These are phyloP conservation scores for Melanostigma gelatinosum DNA, from an alignment of 2,113 vertebrate species.

Conservation along the genomic window DNA sequence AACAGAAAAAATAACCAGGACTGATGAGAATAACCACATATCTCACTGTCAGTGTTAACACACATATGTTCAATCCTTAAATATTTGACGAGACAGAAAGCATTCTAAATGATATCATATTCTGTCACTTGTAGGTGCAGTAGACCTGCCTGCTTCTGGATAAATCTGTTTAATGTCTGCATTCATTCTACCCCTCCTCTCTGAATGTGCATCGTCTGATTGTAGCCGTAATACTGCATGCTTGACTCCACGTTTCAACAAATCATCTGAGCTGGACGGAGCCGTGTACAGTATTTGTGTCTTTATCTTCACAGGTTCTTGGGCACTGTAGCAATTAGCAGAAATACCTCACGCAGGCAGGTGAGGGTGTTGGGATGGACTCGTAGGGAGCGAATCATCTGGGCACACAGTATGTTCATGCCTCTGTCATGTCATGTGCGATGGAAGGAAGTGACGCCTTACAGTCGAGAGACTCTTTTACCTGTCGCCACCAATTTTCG, in stretches of 20 bases:
- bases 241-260: too few species aligned
- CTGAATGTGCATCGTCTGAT: too few species aligned
- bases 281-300: background rate
- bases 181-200: background rate
- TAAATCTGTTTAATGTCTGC: background rate
- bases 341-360: background rate
- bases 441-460: background rate
- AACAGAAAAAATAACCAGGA: too few species aligned
- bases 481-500: background rate
- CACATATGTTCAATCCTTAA: background rate
- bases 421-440: background rate
- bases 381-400: background rate
- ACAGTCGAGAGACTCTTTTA: background rate
- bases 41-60: background rate
- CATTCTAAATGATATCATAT: background rate
- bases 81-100: too few species aligned
- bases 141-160: background rate
- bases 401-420: background rate
- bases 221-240: too few species aligned
- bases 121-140: background rate
- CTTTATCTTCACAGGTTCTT: background rate
- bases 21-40: too few species aligned
- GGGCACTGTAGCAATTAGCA: background rate
- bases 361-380: background rate
- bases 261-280: background rate